phyloP scores from a whole-genome alignment of 2,888 invertebrate species.

The Bugula neritina region DNA sequence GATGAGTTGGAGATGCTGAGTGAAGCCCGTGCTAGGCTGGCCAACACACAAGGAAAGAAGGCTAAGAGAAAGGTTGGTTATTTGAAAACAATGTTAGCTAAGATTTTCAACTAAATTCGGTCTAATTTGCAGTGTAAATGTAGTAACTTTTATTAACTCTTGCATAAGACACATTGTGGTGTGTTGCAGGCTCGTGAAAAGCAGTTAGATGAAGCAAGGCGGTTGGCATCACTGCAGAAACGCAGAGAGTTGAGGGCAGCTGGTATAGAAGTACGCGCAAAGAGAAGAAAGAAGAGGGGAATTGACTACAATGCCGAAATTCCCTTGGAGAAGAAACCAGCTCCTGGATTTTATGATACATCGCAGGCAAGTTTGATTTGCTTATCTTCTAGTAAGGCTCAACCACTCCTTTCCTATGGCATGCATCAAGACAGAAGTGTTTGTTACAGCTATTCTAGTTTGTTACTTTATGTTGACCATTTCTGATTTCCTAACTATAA shows the following conservation, averaged over 20 bases:
- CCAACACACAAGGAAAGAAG: conserved; percentile 84
- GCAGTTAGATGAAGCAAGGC: conserved; percentile 91
- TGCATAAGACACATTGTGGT: no score
- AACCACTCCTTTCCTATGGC: no score
- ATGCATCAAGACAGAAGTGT: no score
- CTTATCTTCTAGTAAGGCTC: no score
- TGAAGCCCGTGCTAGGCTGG: conserved; percentile 93
- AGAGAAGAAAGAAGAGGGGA: conserved; percentile 63
- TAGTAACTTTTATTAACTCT: no score
- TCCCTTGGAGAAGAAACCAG: conserved; percentile 91
- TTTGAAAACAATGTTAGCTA: no score
- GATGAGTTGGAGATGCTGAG: conserved; percentile 99
- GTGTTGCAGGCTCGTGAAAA: conserved; percentile 92
- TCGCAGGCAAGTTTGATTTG: conserved; percentile 56
- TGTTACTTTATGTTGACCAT: no score
- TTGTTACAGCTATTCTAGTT: no score
- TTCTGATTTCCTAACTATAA: no score
- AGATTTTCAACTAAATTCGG: no score
- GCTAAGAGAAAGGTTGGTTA: conserved; percentile 57
- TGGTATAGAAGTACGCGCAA: conserved; percentile 65
- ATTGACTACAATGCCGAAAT: conserved; percentile 96
- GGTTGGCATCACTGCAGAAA: conserved; percentile 93
- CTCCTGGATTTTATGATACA: conserved; percentile 90
- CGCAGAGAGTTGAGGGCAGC: conserved; percentile 94
- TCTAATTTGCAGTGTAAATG: no score